These are phyloP conservation scores for Rhopalosiphum padi DNA, from an alignment of 1,140 invertebrate species.

Conservation along the genomic window DNA sequence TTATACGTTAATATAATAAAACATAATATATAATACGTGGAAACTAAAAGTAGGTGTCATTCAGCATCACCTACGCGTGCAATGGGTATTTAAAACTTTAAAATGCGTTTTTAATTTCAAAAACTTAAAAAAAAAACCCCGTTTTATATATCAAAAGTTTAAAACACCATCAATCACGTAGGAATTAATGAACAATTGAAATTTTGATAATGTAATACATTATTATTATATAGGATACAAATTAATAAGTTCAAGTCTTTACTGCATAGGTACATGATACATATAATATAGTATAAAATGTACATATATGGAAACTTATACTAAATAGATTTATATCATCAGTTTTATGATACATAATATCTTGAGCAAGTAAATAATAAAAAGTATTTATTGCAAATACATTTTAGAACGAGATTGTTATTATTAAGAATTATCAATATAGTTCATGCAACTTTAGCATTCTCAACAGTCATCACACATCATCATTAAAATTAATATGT, in stretches of 20 bases:
- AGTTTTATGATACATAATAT: neutral
- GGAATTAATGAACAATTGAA: neutral
- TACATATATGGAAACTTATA: neutral
- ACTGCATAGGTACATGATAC: neutral
- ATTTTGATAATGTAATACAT: neutral
- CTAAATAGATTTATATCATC: neutral
- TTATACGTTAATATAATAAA: neutral
- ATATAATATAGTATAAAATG: neutral
- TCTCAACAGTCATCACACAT: neutral
- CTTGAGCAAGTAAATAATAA: neutral
- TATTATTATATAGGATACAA: neutral
- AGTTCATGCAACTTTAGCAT: neutral
- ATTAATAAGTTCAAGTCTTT: neutral
- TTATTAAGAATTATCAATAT: neutral
- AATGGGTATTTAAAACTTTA: too few relatives aligned
- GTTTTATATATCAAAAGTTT: neutral
- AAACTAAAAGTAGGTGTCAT: neutral
- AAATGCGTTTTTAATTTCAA: neutral
- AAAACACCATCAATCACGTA: neutral
- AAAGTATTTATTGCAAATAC: neutral
- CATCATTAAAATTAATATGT: neutral
- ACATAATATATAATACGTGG: neutral
- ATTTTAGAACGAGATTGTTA: neutral
- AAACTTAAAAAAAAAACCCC: neutral
- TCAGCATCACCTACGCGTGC: neutral